Percentiles rank a stretch among this genome's conserved stretches.
phyloP scores from a whole-genome alignment of 2,888 invertebrate genomes.

The Plebejus argus region DNA sequence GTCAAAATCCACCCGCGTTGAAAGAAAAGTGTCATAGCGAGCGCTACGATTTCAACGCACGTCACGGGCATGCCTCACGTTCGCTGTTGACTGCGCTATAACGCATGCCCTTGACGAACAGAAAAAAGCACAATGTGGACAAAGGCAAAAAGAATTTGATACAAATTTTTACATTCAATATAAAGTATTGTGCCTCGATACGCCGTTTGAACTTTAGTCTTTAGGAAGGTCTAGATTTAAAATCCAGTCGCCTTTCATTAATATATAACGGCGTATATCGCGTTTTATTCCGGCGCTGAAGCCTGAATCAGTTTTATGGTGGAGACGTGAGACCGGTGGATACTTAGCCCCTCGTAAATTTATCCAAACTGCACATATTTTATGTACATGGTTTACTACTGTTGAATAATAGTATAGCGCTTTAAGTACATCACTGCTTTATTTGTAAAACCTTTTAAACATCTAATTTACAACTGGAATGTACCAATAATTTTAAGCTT shows the following conservation, averaged over 20 bases:
- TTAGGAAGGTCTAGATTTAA: constrained; percentile 26
- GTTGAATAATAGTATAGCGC: constrained; percentile 32
- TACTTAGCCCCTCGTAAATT: constrained; percentile 65
- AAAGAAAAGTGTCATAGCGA: too few species aligned
- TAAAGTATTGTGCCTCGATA: neutral
- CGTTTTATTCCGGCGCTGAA: constrained; percentile 51
- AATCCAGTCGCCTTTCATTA: constrained; percentile 37
- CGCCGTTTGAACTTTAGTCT: neutral
- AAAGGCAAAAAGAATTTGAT: too few species aligned
- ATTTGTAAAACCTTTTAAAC: constrained; percentile 22
- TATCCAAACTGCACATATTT: constrained; percentile 49
- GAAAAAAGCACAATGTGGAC: too few species aligned
- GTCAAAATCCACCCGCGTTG: too few species aligned
- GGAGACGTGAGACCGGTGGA: constrained; percentile 63
- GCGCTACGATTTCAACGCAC: too few species aligned
- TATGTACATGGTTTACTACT: constrained; percentile 45
- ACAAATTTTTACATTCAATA: too few species aligned
- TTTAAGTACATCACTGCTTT: constrained; percentile 21
- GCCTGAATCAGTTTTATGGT: constrained; percentile 71
- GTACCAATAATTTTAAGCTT: neutral
- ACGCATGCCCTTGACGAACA: too few species aligned
- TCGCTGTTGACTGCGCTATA: too few species aligned
- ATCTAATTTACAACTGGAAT: neutral
- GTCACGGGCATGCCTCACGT: too few species aligned
- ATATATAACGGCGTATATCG: constrained; percentile 48